phyloP scores from a whole-genome alignment of 1,140 invertebrate species.

The Drosophila nikananu region DNA sequence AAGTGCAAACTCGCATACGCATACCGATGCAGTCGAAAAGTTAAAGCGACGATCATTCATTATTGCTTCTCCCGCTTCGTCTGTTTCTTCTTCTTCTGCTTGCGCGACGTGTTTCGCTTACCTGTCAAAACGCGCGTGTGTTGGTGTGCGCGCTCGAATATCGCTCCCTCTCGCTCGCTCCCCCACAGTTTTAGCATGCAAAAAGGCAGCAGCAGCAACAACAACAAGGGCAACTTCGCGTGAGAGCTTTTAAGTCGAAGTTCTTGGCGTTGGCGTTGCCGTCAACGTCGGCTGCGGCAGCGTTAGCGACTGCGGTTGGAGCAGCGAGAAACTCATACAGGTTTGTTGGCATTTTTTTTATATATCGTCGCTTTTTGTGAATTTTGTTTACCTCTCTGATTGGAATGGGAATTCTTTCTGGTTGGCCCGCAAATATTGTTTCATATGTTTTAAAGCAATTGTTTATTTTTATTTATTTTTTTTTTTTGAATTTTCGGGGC shows the following conservation, averaged over 20 bases:
- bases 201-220: constrained; percentile 32
- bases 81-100: constrained; percentile 50
- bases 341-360: constrained; percentile 63
- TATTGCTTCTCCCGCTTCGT: constrained; percentile 60
- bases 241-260: constrained; percentile 70
- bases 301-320: constrained; percentile 13
- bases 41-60: constrained; percentile 70
- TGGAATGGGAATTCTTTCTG: constrained; percentile 40
- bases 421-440: constrained; percentile 42
- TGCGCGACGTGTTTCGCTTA: constrained; percentile 65
- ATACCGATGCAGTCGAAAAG: constrained; percentile 26
- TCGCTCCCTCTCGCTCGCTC: constrained; percentile 16
- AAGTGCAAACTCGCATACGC: constrained; percentile 31
- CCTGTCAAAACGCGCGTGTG: constrained; percentile 50
- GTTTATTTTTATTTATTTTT: constrained; percentile 4
- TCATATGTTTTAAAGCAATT: constrained; percentile 26
- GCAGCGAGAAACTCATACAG: constrained; percentile 43
- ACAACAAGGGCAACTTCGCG: constrained; percentile 28
- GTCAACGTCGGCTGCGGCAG: constrained; percentile 39
- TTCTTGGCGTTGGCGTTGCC: constrained; percentile 53
- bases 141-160: constrained; percentile 33
- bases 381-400: constrained; percentile 49
- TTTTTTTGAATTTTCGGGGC: not conserved
- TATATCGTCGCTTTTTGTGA: constrained; percentile 37
- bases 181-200: constrained; percentile 38